Evolutionary conservation across 2,797 vertebrate genomes (phyloP).

Genomic region (Tamandua tetradactyla): DNA sequence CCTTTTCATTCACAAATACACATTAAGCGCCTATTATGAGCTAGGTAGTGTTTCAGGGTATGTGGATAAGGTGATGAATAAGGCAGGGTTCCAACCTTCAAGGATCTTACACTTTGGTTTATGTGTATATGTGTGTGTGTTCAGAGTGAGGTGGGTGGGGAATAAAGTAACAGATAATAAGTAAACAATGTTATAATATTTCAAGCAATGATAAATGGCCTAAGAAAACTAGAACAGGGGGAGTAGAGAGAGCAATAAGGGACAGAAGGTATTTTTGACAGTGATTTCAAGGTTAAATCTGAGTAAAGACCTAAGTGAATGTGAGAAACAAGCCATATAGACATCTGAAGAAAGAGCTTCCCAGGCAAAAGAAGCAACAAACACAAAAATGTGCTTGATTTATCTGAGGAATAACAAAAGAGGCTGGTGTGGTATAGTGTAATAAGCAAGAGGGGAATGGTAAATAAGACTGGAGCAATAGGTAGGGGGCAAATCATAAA

Average conservation of each 20-base stretch:
- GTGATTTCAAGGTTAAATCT: not conserved
- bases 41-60: not conserved
- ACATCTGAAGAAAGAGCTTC: not conserved
- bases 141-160: not conserved
- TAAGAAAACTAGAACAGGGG: too few relatives aligned
- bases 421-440: not conserved
- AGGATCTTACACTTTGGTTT: not conserved
- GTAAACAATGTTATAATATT: too few relatives aligned
- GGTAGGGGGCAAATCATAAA: not conserved
- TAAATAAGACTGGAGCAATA: not conserved
- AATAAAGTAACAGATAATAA: not conserved
- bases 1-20: not conserved
- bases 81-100: not conserved
- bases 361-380: not conserved
- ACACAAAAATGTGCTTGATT: not conserved
- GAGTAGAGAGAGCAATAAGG: not conserved
- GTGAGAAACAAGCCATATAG: not conserved
- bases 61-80: not conserved
- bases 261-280: not conserved
- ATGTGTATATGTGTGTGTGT: too few relatives aligned
- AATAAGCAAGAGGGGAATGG: not conserved
- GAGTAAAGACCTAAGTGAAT: not conserved
- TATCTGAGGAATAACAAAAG: not conserved
- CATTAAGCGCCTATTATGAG: not conserved
- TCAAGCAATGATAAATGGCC: too few relatives aligned